Evolutionary conservation across 2,888 invertebrate genomes (phyloP).

Genomic region (Laspeyria flexula): DNA sequence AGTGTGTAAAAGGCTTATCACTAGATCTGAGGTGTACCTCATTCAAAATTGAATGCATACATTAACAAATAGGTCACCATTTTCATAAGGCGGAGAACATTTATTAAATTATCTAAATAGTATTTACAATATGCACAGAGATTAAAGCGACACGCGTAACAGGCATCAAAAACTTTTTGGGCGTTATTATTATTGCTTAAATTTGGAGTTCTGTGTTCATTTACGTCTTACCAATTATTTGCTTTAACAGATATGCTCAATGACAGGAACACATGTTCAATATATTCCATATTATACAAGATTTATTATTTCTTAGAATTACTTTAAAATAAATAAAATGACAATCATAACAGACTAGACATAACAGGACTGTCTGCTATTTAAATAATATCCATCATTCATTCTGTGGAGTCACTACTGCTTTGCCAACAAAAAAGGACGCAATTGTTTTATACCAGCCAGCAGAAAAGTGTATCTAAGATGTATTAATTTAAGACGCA

Average conservation of each 20-base stretch:
- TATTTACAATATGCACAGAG: slow-evolving; percentile 84
- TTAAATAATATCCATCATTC: slow-evolving; percentile 52
- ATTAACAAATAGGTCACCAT: slow-evolving; percentile 60
- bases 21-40: slow-evolving; percentile 38
- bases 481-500: no score
- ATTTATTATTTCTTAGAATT: slow-evolving; percentile 52
- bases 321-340: slow-evolving; percentile 70
- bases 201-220: slow-evolving; percentile 49
- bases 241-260: slow-evolving; percentile 71
- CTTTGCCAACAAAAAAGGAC: no score
- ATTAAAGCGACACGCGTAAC: slow-evolving; percentile 69
- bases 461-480: no score
- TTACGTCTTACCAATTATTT: slow-evolving; percentile 60
- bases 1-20: slow-evolving; percentile 37
- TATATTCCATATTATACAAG: slow-evolving; percentile 51
- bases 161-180: slow-evolving; percentile 59
- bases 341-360: slow-evolving; percentile 77
- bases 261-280: slow-evolving; percentile 55
- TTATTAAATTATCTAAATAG: slow-evolving; percentile 63
- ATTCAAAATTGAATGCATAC: slow-evolving; percentile 54
- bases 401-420: slow-evolving; percentile 43
- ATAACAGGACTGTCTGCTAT: slow-evolving; percentile 68
- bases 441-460: no score
- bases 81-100: slow-evolving; percentile 80
- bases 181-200: slow-evolving; percentile 70